phyloP scores from a whole-genome alignment of 2,797 vertebrate genomes.

The Sarcophilus harrisii region DNA sequence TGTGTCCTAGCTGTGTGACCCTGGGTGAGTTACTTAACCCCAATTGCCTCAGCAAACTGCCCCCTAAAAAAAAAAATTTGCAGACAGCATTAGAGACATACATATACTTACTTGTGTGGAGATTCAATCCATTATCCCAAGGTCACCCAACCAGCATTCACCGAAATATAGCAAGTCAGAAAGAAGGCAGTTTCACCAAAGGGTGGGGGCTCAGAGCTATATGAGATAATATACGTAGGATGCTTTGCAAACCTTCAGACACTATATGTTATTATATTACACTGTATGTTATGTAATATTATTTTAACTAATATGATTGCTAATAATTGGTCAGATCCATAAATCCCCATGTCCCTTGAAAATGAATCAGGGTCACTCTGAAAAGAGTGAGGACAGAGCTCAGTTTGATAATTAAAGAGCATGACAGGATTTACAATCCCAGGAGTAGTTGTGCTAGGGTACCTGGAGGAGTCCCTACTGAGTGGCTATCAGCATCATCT shows the following conservation, averaged over 20 bases:
- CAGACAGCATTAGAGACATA: not conserved
- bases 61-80: not conserved
- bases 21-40: too few relatives aligned
- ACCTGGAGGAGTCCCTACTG: not conserved
- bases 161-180: not conserved
- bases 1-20: too few relatives aligned
- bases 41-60: too few relatives aligned
- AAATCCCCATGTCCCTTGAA: not conserved
- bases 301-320: not conserved
- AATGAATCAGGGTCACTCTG: not conserved
- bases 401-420: not conserved
- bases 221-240: not conserved
- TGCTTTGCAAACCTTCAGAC: not conserved
- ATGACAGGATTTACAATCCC: not conserved
- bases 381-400: not conserved
- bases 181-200: not conserved
- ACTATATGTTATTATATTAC: not conserved
- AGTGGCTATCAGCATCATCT: not conserved
- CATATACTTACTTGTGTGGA: not conserved
- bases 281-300: too few relatives aligned
- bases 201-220: not conserved
- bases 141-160: not conserved
- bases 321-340: not conserved
- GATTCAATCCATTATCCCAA: not conserved
- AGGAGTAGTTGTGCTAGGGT: not conserved